A percentile compares a stretch with the other conserved stretches of the same genome.
Conservation (phyloP, 2,888 invertebrate genomes). For the Drosophila yooni region DNA sequence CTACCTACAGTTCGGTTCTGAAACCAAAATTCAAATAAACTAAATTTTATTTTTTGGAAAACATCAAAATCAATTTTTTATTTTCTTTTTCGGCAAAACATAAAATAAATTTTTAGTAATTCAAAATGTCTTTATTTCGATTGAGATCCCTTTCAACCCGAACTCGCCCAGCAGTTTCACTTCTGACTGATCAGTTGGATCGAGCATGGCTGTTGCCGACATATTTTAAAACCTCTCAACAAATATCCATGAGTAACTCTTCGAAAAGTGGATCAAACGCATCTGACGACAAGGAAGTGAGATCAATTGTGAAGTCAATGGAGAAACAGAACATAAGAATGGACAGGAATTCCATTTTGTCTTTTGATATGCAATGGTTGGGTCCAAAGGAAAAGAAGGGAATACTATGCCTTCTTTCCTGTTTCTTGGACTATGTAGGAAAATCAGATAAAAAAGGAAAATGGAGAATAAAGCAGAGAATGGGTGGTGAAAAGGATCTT, state of each 20-base stretch:
- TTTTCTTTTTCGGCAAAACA: neutral
- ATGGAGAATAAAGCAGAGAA: no score
- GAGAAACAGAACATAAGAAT: no score
- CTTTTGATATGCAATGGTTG: fast-evolving
- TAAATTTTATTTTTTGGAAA: neutral
- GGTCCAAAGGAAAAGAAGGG: no score
- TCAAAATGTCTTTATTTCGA: conserved; percentile 24
- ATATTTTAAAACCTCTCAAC: neutral
- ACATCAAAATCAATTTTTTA: neutral
- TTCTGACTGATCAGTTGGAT: conserved; percentile 9
- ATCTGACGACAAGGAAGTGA: no score
- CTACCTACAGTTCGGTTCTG: neutral
- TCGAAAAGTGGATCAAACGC: neutral
- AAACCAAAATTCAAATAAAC: neutral
- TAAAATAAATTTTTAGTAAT: neutral
- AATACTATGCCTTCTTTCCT: no score
- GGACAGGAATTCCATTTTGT: no score
- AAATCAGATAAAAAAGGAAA: no score
- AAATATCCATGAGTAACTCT: neutral
- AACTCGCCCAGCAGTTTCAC: neutral
- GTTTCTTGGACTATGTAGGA: no score
- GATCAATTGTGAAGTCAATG: no score
- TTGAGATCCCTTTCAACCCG: neutral
- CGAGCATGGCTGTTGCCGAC: neutral
- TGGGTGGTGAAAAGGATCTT: no score